Conservation (phyloP, 2,888 invertebrate species). For the Pyrrhosoma nymphula region DNA sequence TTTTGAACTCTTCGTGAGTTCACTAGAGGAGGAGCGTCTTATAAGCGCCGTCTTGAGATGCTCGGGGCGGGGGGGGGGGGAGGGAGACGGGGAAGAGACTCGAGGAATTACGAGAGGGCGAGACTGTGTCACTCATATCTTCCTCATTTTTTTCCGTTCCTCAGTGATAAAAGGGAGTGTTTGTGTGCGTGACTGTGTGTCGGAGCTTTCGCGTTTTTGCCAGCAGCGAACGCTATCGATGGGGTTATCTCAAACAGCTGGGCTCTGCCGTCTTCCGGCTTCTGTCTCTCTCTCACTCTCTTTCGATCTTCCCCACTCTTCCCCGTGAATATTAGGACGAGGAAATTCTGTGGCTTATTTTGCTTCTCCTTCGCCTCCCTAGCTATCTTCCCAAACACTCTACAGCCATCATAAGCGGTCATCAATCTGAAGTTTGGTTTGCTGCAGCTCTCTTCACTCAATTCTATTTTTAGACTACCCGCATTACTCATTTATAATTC, state of each 20-base stretch:
- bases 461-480: too few species aligned
- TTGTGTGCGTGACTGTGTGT: background rate
- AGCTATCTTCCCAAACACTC: too few species aligned
- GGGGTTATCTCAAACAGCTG: slow-evolving; percentile 52
- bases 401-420: too few species aligned
- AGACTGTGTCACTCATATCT: slow-evolving; percentile 16
- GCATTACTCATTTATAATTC: too few species aligned
- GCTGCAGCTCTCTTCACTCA: too few species aligned
- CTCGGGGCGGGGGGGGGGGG: background rate
- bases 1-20: background rate
- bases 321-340: background rate
- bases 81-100: background rate
- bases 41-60: background rate
- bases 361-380: background rate
- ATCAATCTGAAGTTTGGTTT: too few species aligned
- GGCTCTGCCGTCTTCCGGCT: background rate
- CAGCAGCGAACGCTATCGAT: slow-evolving; percentile 39
- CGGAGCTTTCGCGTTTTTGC: slow-evolving; percentile 16
- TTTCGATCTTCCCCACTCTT: background rate
- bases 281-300: background rate
- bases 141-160: background rate
- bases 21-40: background rate
- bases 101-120: background rate
- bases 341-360: background rate
- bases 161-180: slow-evolving; percentile 9